Percentiles rank a stretch among this genome's conserved stretches.
Conservation (phyloP, 2,113 vertebrate species). For the Cephalopterus ornatus region DNA sequence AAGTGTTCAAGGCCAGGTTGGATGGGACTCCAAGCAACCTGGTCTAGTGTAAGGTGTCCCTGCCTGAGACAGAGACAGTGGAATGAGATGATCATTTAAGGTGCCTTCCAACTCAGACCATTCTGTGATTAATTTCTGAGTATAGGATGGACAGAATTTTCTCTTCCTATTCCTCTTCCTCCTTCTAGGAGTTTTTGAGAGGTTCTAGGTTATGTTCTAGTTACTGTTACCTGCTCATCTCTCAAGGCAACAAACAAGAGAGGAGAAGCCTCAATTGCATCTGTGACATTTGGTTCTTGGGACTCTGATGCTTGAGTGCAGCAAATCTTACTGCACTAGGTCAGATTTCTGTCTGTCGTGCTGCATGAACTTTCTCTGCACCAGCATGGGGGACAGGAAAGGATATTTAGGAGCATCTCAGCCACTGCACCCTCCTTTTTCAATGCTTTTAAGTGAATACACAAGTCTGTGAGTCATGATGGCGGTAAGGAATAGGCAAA, state of each 20-base stretch:
- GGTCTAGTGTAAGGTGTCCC: not conserved
- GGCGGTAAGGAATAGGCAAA: not conserved
- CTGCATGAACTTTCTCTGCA: not conserved
- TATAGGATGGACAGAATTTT: not conserved
- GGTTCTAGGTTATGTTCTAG: not conserved
- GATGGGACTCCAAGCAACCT: not conserved
- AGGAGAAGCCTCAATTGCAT: not conserved
- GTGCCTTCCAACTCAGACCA: not conserved
- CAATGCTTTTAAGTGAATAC: not conserved
- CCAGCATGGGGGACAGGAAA: not conserved
- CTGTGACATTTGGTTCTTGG: not conserved
- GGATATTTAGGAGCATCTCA: not conserved
- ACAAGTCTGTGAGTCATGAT: not conserved
- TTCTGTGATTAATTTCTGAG: not conserved
- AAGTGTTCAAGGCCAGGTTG: not conserved
- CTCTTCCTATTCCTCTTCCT: not conserved
- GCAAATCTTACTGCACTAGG: not conserved
- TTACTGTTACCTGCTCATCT: not conserved
- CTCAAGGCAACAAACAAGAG: not conserved
- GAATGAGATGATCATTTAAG: not conserved
- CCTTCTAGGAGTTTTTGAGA: not conserved
- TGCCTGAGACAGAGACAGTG: not conserved
- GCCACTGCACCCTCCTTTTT: not conserved
- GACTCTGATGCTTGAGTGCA: not conserved
- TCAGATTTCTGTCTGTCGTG: not conserved